Evolutionary conservation across 2,797 vertebrate genomes (phyloP).

Genomic region (Megaceryle alcyon): DNA sequence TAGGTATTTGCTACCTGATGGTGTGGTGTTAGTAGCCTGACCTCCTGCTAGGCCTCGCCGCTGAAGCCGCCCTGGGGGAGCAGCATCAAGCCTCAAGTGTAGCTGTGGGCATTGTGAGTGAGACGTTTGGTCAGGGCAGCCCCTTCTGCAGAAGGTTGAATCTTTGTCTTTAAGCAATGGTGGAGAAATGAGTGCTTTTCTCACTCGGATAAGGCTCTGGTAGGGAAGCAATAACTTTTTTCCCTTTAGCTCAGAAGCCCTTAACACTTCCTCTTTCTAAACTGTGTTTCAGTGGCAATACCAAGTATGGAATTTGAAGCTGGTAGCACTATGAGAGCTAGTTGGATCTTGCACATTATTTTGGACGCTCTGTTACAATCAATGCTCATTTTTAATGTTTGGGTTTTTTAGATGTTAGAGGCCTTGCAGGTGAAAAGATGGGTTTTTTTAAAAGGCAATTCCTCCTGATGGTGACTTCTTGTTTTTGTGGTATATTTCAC

Average conservation of each 20-base stretch:
- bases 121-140: neutral
- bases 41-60: neutral
- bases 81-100: neutral
- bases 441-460: neutral
- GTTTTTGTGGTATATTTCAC: neutral
- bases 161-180: fast-evolving
- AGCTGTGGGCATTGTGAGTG: neutral
- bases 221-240: neutral
- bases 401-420: neutral
- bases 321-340: fast-evolving
- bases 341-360: fast-evolving
- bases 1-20: neutral
- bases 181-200: neutral
- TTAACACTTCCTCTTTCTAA: neutral
- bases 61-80: neutral
- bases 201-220: fast-evolving
- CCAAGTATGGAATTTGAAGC: neutral
- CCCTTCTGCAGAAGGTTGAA: too few relatives aligned
- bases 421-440: neutral
- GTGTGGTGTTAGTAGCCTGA: neutral
- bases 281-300: neutral
- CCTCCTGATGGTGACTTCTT: neutral
- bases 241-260: neutral
- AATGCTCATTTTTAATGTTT: too few relatives aligned
- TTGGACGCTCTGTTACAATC: neutral